Conservation (phyloP, 2,113 vertebrate species). For the Taxidea taxus region DNA sequence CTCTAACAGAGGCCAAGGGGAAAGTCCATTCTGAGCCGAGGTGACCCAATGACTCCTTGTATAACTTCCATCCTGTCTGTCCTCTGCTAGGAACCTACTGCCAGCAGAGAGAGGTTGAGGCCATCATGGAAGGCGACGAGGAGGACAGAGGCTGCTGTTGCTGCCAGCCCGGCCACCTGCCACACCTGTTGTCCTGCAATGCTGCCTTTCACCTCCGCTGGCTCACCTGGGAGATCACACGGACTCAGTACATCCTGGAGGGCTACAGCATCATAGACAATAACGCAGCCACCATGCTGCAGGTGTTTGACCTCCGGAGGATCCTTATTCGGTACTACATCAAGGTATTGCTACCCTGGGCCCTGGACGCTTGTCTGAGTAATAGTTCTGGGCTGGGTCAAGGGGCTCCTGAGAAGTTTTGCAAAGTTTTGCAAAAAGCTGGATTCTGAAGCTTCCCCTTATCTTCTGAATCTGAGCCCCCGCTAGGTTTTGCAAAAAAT, state of each 20-base stretch:
- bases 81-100: constrained; percentile 93
- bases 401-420: background rate
- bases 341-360: constrained; percentile 86
- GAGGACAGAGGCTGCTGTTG: constrained; percentile 96
- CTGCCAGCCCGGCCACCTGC: constrained; percentile 93
- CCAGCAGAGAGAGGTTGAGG: constrained; percentile 98
- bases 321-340: constrained; percentile 95
- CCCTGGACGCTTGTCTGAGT: fast-evolving
- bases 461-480: background rate
- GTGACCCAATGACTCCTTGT: background rate
- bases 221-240: constrained; percentile 97
- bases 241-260: constrained; percentile 95
- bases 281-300: constrained; percentile 97
- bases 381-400: fast-evolving
- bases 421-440: background rate
- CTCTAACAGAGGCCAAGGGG: background rate
- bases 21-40: background rate
- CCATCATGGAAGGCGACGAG: constrained; percentile 97
- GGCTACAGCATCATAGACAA: constrained; percentile 98
- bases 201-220: constrained; percentile 97
- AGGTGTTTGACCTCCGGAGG: constrained; percentile 96
- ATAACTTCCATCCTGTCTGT: background rate
- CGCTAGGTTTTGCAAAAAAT: background rate
- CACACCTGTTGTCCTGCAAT: constrained; percentile 95
- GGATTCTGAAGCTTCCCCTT: no score